A percentile compares a stretch with the other conserved stretches of the same genome.
These are phyloP conservation scores for Dysidea cf. avara DNA, from an alignment of 37 sponge, comb jelly and placozoan species.

Conservation along the genomic window DNA sequence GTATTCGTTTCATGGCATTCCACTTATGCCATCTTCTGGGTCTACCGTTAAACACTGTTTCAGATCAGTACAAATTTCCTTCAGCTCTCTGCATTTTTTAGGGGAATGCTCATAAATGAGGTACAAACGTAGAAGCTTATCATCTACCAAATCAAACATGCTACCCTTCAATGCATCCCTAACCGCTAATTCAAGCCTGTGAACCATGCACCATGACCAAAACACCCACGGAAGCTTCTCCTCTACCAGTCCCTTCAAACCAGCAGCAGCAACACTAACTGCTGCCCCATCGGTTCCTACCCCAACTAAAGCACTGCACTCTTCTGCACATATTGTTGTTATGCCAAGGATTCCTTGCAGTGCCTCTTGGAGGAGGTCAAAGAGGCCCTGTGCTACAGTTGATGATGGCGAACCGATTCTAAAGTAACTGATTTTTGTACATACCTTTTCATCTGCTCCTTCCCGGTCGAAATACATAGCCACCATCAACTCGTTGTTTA, in stretches of 20 bases:
- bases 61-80: slow-evolving; percentile 14
- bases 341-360: slow-evolving; percentile 44
- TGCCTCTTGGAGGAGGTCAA: slow-evolving; percentile 13
- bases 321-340: slow-evolving; percentile 13
- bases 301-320: slow-evolving; percentile 55
- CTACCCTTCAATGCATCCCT: slow-evolving; percentile 31
- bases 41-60: background rate
- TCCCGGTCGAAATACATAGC: slow-evolving; percentile 40
- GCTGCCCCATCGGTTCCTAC: slow-evolving; percentile 66
- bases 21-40: no score
- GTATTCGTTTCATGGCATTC: no score
- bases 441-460: slow-evolving; percentile 43
- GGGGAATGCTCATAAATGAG: slow-evolving; percentile 42
- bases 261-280: slow-evolving; percentile 32
- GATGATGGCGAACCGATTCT: slow-evolving; percentile 21
- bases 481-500: slow-evolving; percentile 50
- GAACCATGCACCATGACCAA: slow-evolving; percentile 48
- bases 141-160: slow-evolving; percentile 27
- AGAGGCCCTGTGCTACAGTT: slow-evolving; percentile 39
- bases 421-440: slow-evolving; percentile 41
- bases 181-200: slow-evolving; percentile 26
- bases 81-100: slow-evolving; percentile 12
- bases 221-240: no score
- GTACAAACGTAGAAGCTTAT: slow-evolving; percentile 37
- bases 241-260: slow-evolving; percentile 68